Conservation (phyloP, 1,140 invertebrate genomes). For the Camponotus vicinus region DNA sequence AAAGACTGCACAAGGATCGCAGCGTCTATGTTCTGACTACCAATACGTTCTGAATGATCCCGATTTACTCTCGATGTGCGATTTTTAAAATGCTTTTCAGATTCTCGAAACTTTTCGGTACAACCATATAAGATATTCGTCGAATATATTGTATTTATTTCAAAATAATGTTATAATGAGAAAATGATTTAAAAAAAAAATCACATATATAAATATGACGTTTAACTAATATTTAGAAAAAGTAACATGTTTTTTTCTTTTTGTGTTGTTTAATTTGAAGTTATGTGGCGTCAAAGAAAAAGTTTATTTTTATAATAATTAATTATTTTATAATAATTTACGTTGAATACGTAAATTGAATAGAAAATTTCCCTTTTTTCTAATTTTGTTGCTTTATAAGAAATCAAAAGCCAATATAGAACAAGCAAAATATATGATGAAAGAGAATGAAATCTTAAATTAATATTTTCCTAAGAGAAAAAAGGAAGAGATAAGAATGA, state of each 20-base stretch:
- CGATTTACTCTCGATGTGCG: background rate
- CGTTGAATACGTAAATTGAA: too few species aligned
- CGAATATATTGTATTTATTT: background rate
- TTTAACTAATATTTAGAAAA: too few species aligned
- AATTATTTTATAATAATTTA: too few species aligned
- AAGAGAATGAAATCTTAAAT: constrained; percentile 1
- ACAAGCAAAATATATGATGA: background rate
- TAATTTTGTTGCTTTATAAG: too few species aligned
- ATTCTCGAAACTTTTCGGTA: background rate
- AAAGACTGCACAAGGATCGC: constrained; percentile 63
- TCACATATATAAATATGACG: background rate
- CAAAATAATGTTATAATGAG: background rate
- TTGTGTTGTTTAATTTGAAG: too few species aligned
- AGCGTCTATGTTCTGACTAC: constrained; percentile 30
- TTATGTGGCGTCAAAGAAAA: too few species aligned
- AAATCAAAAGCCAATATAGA: background rate
- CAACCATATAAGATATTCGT: background rate
- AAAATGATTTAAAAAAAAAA: background rate
- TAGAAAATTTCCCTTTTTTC: too few species aligned
- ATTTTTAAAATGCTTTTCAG: background rate
- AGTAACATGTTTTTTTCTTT: too few species aligned
- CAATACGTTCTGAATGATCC: background rate
- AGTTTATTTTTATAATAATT: too few species aligned
- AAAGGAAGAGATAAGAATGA: too few species aligned
- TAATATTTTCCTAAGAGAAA: constrained; percentile 6